Percentiles rank a stretch among this genome's conserved stretches.
Conservation (phyloP, 2,113 vertebrate genomes). For the Halichoeres trimaculatus region DNA sequence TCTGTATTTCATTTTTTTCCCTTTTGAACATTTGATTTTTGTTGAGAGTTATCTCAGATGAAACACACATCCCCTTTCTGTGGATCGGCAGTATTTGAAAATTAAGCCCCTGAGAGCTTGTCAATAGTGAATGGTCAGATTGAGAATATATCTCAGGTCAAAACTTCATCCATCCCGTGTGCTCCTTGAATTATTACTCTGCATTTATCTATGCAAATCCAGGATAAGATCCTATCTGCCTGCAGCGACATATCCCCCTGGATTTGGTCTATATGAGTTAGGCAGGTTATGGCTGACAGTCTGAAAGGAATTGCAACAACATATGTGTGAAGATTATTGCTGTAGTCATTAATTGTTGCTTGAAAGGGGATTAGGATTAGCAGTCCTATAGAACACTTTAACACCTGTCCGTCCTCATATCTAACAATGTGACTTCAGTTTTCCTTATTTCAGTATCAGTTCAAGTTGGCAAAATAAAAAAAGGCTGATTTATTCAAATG, state of each 20-base stretch:
- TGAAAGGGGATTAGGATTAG: constrained; percentile 79
- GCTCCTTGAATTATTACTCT: constrained; percentile 67
- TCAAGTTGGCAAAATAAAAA: constrained; percentile 78
- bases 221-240: constrained; percentile 80
- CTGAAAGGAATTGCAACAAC: constrained; percentile 70
- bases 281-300: constrained; percentile 74
- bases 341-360: constrained; percentile 80
- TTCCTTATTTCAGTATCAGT: constrained; percentile 72
- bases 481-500: constrained; percentile 79
- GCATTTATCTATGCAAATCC: constrained; percentile 80
- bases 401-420: constrained; percentile 75
- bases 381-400: constrained; percentile 63
- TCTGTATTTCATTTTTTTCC: constrained; percentile 27
- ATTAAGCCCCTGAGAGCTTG: constrained; percentile 36
- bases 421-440: constrained; percentile 68
- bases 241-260: constrained; percentile 67
- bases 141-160: constrained; percentile 65
- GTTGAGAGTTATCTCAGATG: constrained; percentile 32
- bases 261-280: constrained; percentile 67
- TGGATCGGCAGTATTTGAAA: constrained; percentile 32
- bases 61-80: constrained; percentile 29
- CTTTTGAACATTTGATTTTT: constrained; percentile 33
- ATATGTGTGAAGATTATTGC: constrained; percentile 77
- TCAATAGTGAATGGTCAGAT: constrained; percentile 53
- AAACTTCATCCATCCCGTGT: constrained; percentile 24